phyloP scores from a whole-genome alignment of 2,888 invertebrate genomes.

The Sepiola atlantica region DNA sequence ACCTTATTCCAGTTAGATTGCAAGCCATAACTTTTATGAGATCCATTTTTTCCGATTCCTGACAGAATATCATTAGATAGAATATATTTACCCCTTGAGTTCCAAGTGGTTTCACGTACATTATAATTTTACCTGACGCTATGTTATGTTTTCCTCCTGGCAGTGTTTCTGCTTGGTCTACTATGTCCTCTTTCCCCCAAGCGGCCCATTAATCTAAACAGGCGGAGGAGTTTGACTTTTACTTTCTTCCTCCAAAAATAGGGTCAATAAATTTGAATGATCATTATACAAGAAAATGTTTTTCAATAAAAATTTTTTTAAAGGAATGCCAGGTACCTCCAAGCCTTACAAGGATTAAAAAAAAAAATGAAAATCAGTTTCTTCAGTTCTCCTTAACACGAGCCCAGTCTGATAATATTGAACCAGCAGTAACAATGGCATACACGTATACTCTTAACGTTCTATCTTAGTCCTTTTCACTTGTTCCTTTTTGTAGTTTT shows the following conservation, averaged over 20 bases:
- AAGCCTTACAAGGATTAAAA: neutral
- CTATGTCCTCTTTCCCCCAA: neutral
- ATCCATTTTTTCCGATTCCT: conserved; percentile 8
- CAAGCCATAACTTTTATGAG: neutral
- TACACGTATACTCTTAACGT: too few relatives aligned
- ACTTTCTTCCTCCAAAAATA: neutral
- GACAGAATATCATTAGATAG: too few relatives aligned
- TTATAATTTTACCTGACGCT: neutral
- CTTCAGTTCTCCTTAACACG: too few relatives aligned
- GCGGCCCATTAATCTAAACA: neutral
- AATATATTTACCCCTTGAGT: neutral
- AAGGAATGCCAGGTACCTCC: neutral
- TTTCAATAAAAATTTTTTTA: too few relatives aligned
- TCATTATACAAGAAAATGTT: too few relatives aligned
- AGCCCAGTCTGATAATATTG: too few relatives aligned
- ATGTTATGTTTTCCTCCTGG: neutral
- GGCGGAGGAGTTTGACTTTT: neutral
- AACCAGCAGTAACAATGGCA: too few relatives aligned
- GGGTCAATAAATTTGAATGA: too few relatives aligned
- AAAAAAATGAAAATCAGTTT: too few relatives aligned
- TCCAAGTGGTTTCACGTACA: neutral
- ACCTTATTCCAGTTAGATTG: neutral
- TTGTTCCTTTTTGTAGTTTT: too few relatives aligned
- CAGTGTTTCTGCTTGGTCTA: neutral
- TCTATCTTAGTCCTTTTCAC: too few relatives aligned